phyloP scores from a whole-genome alignment of 1,140 invertebrate species.

The Euura saliciscinereae region DNA sequence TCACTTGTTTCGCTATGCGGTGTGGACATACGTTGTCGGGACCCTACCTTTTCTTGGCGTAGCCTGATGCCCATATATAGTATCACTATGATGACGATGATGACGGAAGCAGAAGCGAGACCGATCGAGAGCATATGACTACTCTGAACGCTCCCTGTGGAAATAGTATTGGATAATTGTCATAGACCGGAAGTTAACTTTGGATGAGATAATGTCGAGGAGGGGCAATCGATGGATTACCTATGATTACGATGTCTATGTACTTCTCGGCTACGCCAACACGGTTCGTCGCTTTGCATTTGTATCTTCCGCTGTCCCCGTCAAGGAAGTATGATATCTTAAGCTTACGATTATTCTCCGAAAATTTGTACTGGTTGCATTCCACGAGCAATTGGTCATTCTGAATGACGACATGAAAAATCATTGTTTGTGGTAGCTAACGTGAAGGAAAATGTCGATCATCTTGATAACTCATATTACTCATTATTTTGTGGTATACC shows the following conservation, averaged over 20 bases:
- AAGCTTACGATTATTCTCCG: slow-evolving; percentile 43
- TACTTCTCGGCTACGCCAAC: slow-evolving; percentile 39
- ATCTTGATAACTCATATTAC: slow-evolving; percentile 31
- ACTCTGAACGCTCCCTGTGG: too few relatives aligned
- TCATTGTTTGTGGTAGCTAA: slow-evolving; percentile 26
- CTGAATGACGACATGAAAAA: slow-evolving; percentile 31
- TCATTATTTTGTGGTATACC: slow-evolving; percentile 36
- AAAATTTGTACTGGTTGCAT: slow-evolving; percentile 42
- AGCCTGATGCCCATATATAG: slow-evolving; percentile 63
- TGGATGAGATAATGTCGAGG: slow-evolving; percentile 19
- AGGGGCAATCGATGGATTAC: slow-evolving; percentile 47
- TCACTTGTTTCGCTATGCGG: too few relatives aligned
- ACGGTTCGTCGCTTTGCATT: slow-evolving; percentile 50
- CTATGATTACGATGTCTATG: slow-evolving; percentile 51
- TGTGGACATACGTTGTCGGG: too few relatives aligned
- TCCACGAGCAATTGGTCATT: slow-evolving; percentile 28
- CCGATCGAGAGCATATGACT: slow-evolving; percentile 41
- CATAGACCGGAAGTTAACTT: slow-evolving; percentile 21
- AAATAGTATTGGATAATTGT: too few relatives aligned
- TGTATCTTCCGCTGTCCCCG: slow-evolving; percentile 52
- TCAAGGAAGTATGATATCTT: slow-evolving; percentile 49
- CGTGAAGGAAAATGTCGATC: too few relatives aligned
- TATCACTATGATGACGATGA: slow-evolving; percentile 53
- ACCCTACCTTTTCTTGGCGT: slow-evolving; percentile 63
- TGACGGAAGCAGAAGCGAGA: slow-evolving; percentile 58